These are phyloP conservation scores for Notocelia uddmanniana DNA, from an alignment of 2,888 invertebrate species.

Conservation along the genomic window DNA sequence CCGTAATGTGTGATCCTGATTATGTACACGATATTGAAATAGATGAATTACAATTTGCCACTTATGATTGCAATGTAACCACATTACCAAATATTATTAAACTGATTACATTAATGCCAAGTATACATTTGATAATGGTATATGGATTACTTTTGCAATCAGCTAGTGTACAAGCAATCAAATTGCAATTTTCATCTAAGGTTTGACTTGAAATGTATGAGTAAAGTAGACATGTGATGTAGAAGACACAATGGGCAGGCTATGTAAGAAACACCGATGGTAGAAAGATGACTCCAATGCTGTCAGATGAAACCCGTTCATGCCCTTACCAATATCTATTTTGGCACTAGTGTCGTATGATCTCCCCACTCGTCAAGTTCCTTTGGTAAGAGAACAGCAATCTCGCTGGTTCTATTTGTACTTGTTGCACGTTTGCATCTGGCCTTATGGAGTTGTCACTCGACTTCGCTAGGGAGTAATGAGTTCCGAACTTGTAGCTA, in stretches of 20 bases:
- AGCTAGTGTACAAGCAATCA: neutral
- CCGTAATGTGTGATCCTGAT: constrained; percentile 30
- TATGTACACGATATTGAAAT: constrained; percentile 38
- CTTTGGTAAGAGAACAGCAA: constrained; percentile 74
- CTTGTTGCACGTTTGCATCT: constrained; percentile 81
- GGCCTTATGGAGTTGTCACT: constrained; percentile 81
- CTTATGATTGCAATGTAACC: neutral
- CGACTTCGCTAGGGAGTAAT: constrained; percentile 77
- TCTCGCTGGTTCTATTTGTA: constrained; percentile 80
- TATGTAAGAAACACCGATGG: constrained; percentile 52
- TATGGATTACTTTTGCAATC: neutral
- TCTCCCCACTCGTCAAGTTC: constrained; percentile 73
- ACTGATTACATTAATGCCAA: neutral
- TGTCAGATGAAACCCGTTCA: constrained; percentile 52
- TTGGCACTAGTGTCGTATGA: constrained; percentile 72
- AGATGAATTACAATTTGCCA: constrained; percentile 35
- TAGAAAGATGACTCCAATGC: constrained; percentile 62
- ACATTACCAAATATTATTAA: neutral
- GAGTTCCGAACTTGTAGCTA: constrained; percentile 80
- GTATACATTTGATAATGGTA: neutral
- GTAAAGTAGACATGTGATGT: constrained; percentile 31
- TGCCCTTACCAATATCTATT: constrained; percentile 76
- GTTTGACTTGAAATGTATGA: constrained; percentile 29
- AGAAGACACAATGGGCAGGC: constrained; percentile 44
- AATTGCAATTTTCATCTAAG: constrained; percentile 29